Percentiles rank a stretch among this genome's conserved stretches.
Evolutionary conservation across 2,888 invertebrate species (phyloP).

Genomic region (Lasioglossum vierecki): DNA sequence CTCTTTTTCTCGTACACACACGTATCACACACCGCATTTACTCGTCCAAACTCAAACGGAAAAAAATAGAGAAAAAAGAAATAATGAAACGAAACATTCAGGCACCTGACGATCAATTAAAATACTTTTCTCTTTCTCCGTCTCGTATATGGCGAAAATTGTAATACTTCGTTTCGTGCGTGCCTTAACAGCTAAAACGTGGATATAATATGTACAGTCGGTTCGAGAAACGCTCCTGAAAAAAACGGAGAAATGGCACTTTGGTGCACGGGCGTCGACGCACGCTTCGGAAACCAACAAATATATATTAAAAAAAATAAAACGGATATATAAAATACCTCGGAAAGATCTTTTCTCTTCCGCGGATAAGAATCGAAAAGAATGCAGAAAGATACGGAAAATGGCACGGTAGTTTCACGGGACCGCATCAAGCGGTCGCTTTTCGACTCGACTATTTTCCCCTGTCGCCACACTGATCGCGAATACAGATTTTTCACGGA

Average conservation of each 20-base stretch:
- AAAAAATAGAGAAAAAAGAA: background rate
- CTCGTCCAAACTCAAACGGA: background rate
- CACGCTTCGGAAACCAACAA: constrained; percentile 27
- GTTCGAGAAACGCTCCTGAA: constrained; percentile 10
- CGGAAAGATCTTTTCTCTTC: background rate
- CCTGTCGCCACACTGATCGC: constrained; percentile 12
- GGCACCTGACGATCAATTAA: constrained; percentile 38
- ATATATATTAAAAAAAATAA: background rate
- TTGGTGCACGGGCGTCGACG: constrained; percentile 70
- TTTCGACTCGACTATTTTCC: constrained; percentile 31
- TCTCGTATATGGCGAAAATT: constrained; percentile 51
- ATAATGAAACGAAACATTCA: constrained; percentile 23
- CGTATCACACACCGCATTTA: background rate
- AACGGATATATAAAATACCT: background rate
- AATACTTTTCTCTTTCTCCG: constrained; percentile 41
- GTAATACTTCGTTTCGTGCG: constrained; percentile 61
- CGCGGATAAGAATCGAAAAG: constrained; percentile 20
- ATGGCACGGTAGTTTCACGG: constrained; percentile 83
- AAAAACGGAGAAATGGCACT: constrained; percentile 71
- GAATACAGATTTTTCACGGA: constrained; percentile 8
- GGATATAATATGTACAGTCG: constrained; percentile 55
- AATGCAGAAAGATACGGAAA: constrained; percentile 43
- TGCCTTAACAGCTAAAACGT: constrained; percentile 48
- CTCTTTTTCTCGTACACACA: background rate
- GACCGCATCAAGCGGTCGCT: constrained; percentile 76